Evolutionary conservation across 2,797 vertebrate species (phyloP).

Genomic region (Scleropages formosus): DNA sequence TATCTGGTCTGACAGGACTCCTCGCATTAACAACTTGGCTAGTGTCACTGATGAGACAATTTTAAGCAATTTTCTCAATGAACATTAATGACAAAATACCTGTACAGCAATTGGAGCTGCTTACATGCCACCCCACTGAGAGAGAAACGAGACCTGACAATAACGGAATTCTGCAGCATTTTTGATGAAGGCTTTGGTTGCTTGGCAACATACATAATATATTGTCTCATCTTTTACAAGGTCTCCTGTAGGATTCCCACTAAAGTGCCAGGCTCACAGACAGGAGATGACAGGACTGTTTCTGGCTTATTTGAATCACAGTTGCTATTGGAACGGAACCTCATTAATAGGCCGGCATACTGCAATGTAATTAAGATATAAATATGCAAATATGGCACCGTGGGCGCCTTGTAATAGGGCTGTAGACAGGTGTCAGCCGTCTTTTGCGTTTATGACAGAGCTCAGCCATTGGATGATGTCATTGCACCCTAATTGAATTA

Average conservation of each 20-base stretch:
- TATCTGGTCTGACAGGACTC: neutral
- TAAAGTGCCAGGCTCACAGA: slow-evolving; percentile 25
- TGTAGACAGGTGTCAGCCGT: slow-evolving; percentile 70
- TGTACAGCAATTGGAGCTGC: neutral
- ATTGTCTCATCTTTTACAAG: neutral
- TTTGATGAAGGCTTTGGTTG: neutral
- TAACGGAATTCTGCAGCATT: neutral
- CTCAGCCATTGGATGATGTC: slow-evolving; percentile 63
- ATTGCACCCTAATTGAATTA: slow-evolving; percentile 57
- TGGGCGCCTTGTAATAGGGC: slow-evolving; percentile 43
- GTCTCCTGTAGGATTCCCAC: too few relatives aligned
- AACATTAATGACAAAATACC: neutral
- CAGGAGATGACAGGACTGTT: slow-evolving; percentile 42
- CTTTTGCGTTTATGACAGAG: slow-evolving; percentile 66
- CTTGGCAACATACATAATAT: neutral
- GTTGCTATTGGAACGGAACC: slow-evolving; percentile 64
- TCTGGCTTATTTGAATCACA: slow-evolving; percentile 59
- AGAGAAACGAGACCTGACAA: neutral
- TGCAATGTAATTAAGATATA: slow-evolving; percentile 64
- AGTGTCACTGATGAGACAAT: neutral
- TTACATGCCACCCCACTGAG: neutral
- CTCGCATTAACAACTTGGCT: neutral
- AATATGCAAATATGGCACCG: slow-evolving; percentile 59
- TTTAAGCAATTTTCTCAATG: neutral
- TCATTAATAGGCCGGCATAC: slow-evolving; percentile 66